Evolutionary conservation across 2,888 invertebrate genomes (phyloP), one percentile per base, ranked within the genome.

Genomic region (Drymonia ruficornis): DNA sequence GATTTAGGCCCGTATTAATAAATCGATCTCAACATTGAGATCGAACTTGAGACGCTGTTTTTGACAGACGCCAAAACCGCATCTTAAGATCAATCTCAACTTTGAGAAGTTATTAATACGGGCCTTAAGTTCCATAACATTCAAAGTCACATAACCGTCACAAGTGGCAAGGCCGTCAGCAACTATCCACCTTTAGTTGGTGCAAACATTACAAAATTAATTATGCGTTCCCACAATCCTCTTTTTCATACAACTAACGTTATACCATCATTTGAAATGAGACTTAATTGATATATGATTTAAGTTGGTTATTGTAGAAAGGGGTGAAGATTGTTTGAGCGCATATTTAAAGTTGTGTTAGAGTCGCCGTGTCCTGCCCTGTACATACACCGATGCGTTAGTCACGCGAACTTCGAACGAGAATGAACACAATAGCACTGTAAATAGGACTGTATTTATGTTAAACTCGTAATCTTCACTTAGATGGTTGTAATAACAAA

Each of bases 381-480:
- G 60, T 59, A 72, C 60, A 61, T 63, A 73, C 65, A 75, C 74
- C 68, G 63, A 74, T 66, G 74, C 70, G 69, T 76, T 78, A 71
- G 64, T 70, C 4, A 69, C 69, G 61, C 51, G 68, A 70, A 72
- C 67, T 67, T 60, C 63, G 56, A 65, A 71, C 78, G 75, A 79
- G 79, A 79, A 79, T 79, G 78, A 80, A 40, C 40, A 16, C 16
- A 15, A 16, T 11, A 40, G 16, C 4, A 2, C 7, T 16, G 40
- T 16, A 8, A 40, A 5, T 16, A 16, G 8, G 16, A 40, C 16
- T 16, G 16, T 16, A 40, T 15, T 40, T 16, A 16, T 40, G 40
- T 16, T 8, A 40, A 40, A 16, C 40, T 16, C 40, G 40, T 16
- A 15, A 40, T 40, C 40, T 16, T 11, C 40, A 11, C 16, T 16